Percentiles rank a stretch among this genome's conserved stretches.
phyloP scores from a whole-genome alignment of 2,797 vertebrate genomes.

The Xerus rutilus region DNA sequence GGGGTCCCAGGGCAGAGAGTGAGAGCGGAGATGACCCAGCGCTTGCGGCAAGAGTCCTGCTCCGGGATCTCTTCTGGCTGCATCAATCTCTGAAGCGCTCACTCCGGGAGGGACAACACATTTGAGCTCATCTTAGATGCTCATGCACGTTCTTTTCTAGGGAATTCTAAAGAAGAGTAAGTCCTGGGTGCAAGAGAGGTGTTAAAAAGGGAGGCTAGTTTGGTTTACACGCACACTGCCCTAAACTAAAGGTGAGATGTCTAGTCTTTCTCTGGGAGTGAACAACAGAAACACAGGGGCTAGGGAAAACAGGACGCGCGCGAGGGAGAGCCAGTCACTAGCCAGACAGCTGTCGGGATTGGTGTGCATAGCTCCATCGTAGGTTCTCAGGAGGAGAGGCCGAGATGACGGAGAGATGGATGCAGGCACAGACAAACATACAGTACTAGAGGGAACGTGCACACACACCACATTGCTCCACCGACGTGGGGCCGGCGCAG shows the following conservation, averaged over 20 bases:
- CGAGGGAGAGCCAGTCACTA: not conserved
- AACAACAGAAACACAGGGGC: not conserved
- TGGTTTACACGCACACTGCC: not conserved
- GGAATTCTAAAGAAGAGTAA: conserved; percentile 10
- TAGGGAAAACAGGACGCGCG: not conserved
- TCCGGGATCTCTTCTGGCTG: not conserved
- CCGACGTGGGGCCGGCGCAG: not conserved
- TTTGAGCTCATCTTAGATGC: not conserved
- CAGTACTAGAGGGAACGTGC: not conserved
- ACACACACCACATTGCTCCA: conserved; percentile 33
- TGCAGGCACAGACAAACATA: conserved; percentile 2
- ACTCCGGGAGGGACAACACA: not conserved
- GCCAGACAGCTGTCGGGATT: not conserved
- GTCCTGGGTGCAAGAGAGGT: not conserved
- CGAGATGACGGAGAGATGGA: conserved; percentile 35
- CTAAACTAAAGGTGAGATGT: conserved; percentile 9
- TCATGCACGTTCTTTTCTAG: conserved; percentile 15
- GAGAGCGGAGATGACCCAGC: conserved; percentile 60
- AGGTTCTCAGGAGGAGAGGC: conserved; percentile 11
- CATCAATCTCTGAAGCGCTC: conserved; percentile 34
- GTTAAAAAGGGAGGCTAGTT: conserved; percentile 23
- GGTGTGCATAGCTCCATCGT: not conserved
- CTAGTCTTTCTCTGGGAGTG: conserved; percentile 1
- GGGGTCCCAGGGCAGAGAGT: conserved; percentile 86
- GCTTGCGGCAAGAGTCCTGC: not conserved